These are phyloP conservation scores for Melitaea athalia DNA, from an alignment of 2,888 invertebrate genomes.

Conservation along the genomic window DNA sequence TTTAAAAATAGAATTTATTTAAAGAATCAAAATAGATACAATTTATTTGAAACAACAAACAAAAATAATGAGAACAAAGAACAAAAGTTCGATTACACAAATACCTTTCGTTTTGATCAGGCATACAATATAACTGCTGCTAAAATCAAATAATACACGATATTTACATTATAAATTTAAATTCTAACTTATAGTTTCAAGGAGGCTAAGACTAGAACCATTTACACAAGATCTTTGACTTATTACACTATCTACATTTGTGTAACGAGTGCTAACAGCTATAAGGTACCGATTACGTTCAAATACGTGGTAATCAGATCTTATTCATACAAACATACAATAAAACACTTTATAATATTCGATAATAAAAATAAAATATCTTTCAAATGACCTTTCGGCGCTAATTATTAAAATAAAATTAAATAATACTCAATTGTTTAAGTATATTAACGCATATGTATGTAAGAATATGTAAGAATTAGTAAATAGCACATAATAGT, in stretches of 20 bases:
- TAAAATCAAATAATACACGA: background rate
- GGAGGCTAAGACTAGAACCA: slow-evolving; percentile 53
- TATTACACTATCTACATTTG: slow-evolving; percentile 16
- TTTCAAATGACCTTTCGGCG: background rate
- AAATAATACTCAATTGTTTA: no score
- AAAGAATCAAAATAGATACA: slow-evolving; percentile 16
- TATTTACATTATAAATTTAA: background rate
- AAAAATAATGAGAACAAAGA: slow-evolving; percentile 10
- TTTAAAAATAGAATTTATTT: slow-evolving; percentile 27
- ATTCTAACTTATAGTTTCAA: slow-evolving; percentile 35
- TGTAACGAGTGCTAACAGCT: slow-evolving; percentile 4
- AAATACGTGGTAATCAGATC: slow-evolving; percentile 1
- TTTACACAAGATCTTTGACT: slow-evolving; percentile 27
- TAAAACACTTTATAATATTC: background rate
- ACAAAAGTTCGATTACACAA: slow-evolving; percentile 10
- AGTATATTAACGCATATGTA: background rate
- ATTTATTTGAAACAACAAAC: slow-evolving; percentile 11
- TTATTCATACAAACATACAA: background rate
- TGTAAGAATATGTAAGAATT: background rate
- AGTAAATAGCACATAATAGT: no score
- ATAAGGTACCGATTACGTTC: background rate
- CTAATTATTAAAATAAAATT: background rate
- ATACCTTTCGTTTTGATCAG: background rate
- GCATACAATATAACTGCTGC: background rate
- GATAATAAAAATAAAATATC: background rate